phyloP scores from a whole-genome alignment of 2,888 invertebrate genomes.

The Leptinotarsa juncta region DNA sequence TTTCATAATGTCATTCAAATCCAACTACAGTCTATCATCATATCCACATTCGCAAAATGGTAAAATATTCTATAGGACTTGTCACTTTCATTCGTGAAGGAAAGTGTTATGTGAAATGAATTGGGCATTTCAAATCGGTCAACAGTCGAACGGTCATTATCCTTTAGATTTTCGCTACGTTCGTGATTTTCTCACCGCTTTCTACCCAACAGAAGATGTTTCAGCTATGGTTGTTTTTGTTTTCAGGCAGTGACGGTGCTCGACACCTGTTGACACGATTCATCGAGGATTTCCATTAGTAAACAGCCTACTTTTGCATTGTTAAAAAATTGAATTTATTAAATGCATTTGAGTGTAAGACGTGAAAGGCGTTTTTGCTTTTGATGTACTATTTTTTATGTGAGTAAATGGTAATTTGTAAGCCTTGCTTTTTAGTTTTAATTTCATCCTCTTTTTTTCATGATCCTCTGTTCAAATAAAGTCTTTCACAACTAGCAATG shows the following conservation, averaged over 20 bases:
- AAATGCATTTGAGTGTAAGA: not conserved
- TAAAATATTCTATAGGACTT: constrained; percentile 32
- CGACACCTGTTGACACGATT: constrained; percentile 5
- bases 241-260: not conserved
- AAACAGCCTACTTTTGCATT: not conserved
- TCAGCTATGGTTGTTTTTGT: constrained; percentile 12
- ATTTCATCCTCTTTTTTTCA: not conserved
- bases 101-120: constrained; percentile 42
- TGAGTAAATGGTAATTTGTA: not conserved
- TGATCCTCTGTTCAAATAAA: no score
- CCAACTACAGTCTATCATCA: not conserved
- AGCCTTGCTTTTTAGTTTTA: not conserved
- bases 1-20: constrained; percentile 4
- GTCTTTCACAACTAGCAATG: no score
- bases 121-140: constrained; percentile 13
- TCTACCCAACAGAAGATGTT: not conserved
- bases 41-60: constrained; percentile 10
- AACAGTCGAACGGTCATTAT: constrained; percentile 4
- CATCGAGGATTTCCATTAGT: not conserved
- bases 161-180: constrained; percentile 3
- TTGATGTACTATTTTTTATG: not conserved
- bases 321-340: not conserved
- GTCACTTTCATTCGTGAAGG: constrained; percentile 42
- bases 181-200: constrained; percentile 6
- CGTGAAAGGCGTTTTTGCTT: not conserved